These are phyloP conservation scores for Physocephala rufipes DNA, from an alignment of 2,888 invertebrate genomes.

Conservation along the genomic window DNA sequence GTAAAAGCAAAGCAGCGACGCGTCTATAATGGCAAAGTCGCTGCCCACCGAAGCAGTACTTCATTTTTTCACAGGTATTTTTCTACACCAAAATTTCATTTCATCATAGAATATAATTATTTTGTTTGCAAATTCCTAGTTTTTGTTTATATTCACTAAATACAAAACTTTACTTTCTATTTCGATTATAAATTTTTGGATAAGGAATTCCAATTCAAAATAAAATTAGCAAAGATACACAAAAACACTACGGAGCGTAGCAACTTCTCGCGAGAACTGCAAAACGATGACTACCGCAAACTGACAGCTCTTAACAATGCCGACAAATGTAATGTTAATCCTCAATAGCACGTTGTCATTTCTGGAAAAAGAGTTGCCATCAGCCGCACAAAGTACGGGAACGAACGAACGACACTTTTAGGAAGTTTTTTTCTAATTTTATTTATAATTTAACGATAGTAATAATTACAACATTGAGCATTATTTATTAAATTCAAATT, in stretches of 20 bases:
- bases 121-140: not conserved
- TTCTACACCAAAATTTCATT: not conserved
- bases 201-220: not conserved
- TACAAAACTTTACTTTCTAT: not conserved
- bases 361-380: not conserved
- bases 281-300: conserved; percentile 28
- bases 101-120: not conserved
- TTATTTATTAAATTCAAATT: conserved; percentile 60
- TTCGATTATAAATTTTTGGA: not conserved
- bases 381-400: not conserved
- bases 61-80: not conserved
- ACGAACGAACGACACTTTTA: not conserved
- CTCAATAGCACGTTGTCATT: not conserved
- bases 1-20: not conserved
- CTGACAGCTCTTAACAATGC: conserved; percentile 13
- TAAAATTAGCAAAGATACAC: not conserved
- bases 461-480: not conserved
- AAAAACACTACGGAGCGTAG: conserved; percentile 7
- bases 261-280: conserved; percentile 13
- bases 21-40: not conserved
- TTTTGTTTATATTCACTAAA: not conserved
- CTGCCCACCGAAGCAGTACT: not conserved
- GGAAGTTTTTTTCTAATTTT: not conserved
- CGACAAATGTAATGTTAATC: not conserved
- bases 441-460: not conserved